A percentile compares a stretch with the other conserved stretches of the same genome.
phyloP scores from a whole-genome alignment of 2,888 invertebrate species.

The Molanna angustata region DNA sequence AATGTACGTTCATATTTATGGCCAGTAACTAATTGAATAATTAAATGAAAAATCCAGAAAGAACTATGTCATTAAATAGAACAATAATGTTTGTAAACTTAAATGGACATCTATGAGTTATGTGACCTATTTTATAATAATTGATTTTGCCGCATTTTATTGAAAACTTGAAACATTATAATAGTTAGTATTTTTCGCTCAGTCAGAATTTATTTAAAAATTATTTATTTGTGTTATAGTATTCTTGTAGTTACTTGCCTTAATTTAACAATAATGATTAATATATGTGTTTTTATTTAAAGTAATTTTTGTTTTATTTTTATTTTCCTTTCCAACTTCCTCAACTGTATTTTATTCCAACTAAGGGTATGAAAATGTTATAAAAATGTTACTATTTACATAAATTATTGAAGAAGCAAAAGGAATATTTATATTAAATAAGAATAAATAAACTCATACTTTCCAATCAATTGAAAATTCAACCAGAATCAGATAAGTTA shows the following conservation, averaged over 20 bases:
- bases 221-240: slow-evolving; percentile 32
- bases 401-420: background rate
- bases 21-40: too few species aligned
- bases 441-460: too few species aligned
- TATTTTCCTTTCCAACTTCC: slow-evolving; percentile 2
- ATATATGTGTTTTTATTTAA: slow-evolving; percentile 60
- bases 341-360: too few species aligned
- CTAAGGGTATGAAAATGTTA: background rate
- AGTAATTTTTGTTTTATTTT: slow-evolving; percentile 38
- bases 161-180: background rate
- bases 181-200: slow-evolving; percentile 16
- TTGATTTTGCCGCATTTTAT: background rate
- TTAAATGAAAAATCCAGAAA: too few species aligned
- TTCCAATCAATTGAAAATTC: too few species aligned
- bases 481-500: too few species aligned
- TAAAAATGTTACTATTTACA: background rate
- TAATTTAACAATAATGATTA: slow-evolving; percentile 59
- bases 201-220: slow-evolving; percentile 25
- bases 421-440: background rate
- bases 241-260: slow-evolving; percentile 53
- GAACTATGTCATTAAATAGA: too few species aligned
- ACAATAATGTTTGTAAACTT: too few species aligned
- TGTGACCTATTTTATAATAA: background rate
- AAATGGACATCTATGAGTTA: too few species aligned
- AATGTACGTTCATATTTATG: too few species aligned